Conservation (phyloP, 1,140 invertebrate species). For the Pogonus chalceus region DNA sequence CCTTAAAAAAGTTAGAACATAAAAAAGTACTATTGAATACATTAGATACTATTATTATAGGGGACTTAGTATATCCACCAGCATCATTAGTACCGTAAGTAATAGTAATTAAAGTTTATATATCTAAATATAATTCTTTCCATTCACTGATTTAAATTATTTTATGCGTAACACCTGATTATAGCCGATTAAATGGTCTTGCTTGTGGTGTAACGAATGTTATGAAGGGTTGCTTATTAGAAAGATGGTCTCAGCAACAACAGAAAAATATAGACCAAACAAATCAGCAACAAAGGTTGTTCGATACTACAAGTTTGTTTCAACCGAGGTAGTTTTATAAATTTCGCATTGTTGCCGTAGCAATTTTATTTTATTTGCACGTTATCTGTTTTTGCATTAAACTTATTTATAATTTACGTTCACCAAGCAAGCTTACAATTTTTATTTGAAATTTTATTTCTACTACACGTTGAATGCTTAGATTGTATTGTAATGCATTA, state of each 20-base stretch:
- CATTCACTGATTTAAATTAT: too few relatives aligned
- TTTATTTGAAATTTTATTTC: too few relatives aligned
- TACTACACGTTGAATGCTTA: too few relatives aligned
- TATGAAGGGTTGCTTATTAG: slow-evolving; percentile 55
- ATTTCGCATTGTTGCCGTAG: background rate
- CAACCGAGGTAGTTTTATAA: background rate
- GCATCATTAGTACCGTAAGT: slow-evolving; percentile 75
- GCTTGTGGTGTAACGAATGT: slow-evolving; percentile 57
- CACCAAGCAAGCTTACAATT: too few relatives aligned
- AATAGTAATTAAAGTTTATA: slow-evolving; percentile 13
- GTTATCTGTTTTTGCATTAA: too few relatives aligned
- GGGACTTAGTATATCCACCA: slow-evolving; percentile 68
- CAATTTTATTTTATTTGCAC: too few relatives aligned
- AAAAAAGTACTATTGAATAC: slow-evolving; percentile 52
- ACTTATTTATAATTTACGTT: too few relatives aligned
- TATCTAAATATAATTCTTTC: too few relatives aligned
- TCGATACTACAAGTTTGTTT: background rate
- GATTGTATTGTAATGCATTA: too few relatives aligned
- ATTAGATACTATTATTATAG: slow-evolving; percentile 60
- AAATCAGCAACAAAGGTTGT: background rate
- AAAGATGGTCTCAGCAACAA: slow-evolving; percentile 37
- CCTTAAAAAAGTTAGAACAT: slow-evolving; percentile 57
- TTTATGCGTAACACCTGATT: slow-evolving; percentile 11
- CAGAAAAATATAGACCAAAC: background rate
- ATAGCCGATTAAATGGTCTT: slow-evolving; percentile 57